These are phyloP conservation scores for Catocala nupta DNA, from an alignment of 2,888 invertebrate species.

Conservation along the genomic window DNA sequence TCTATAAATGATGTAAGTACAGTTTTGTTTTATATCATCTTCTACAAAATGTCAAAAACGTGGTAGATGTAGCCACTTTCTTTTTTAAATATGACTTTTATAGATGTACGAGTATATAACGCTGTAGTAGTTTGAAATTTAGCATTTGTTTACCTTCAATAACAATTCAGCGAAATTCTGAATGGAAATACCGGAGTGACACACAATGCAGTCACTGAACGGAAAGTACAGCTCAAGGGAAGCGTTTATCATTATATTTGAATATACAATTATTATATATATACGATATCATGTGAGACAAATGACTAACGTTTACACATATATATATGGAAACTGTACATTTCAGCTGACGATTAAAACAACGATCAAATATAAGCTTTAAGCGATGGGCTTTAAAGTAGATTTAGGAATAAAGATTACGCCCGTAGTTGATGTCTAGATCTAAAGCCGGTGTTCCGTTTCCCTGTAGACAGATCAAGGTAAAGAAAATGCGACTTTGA, in stretches of 20 bases:
- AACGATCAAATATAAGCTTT: constrained; percentile 23
- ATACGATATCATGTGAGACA: constrained; percentile 56
- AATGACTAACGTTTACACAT: constrained; percentile 32
- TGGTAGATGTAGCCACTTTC: too few relatives aligned
- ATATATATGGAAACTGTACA: too few relatives aligned
- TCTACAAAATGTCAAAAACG: too few relatives aligned
- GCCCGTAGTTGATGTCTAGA: constrained; percentile 19
- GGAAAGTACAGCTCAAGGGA: constrained; percentile 5
- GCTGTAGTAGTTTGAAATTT: too few relatives aligned
- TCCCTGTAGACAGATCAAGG: neutral
- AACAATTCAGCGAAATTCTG: neutral
- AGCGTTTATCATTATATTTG: constrained; percentile 31
- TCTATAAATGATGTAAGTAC: too few relatives aligned
- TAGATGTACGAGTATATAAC: too few relatives aligned
- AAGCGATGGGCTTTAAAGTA: constrained; percentile 8
- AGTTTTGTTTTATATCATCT: too few relatives aligned
- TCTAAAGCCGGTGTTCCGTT: constrained; percentile 24
- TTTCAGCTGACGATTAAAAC: constrained; percentile 6
- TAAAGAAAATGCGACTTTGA: constrained; percentile 28
- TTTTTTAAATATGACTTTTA: too few relatives aligned
- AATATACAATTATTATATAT: constrained; percentile 41
- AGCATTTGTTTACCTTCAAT: too few relatives aligned
- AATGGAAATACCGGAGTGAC: neutral
- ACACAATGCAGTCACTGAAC: neutral
- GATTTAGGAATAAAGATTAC: constrained; percentile 15